Percentiles rank a stretch among this genome's conserved stretches.
These are phyloP conservation scores for Lithophane socia DNA, from an alignment of 2,888 invertebrate genomes.

Conservation along the genomic window DNA sequence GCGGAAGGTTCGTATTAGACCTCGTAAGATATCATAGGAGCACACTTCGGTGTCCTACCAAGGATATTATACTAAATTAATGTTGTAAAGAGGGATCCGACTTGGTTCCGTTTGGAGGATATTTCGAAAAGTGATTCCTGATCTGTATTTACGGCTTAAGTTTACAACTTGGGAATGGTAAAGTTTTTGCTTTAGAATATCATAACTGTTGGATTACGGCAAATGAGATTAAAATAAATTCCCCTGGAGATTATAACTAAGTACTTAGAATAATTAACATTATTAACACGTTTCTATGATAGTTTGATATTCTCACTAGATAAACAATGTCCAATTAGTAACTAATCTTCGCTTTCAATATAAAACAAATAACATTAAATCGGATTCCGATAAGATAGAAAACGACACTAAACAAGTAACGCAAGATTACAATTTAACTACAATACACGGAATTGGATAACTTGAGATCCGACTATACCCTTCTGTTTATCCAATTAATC, in stretches of 20 bases:
- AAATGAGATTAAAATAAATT: constrained; percentile 35
- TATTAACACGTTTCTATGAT: constrained; percentile 9
- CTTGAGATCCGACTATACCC: constrained; percentile 66
- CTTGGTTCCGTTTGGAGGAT: constrained; percentile 42
- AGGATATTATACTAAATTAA: constrained; percentile 67
- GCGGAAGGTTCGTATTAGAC: constrained; percentile 60
- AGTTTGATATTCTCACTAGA: constrained; percentile 4
- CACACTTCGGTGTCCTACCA: constrained; percentile 45
- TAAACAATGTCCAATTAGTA: neutral
- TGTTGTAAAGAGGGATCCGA: constrained; percentile 64
- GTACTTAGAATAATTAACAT: constrained; percentile 12
- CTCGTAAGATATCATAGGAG: constrained; percentile 64
- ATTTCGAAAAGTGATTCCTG: constrained; percentile 65
- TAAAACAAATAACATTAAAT: constrained; percentile 17
- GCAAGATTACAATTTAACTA: constrained; percentile 48
- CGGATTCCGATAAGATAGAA: constrained; percentile 25
- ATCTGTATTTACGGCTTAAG: constrained; percentile 67
- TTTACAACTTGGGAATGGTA: constrained; percentile 61
- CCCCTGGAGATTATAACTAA: neutral
- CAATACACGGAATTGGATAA: constrained; percentile 65
- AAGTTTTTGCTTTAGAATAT: constrained; percentile 57
- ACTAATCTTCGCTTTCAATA: neutral
- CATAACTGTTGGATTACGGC: constrained; percentile 28
- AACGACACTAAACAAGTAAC: constrained; percentile 36
- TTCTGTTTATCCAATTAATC: constrained; percentile 78